These are phyloP conservation scores for Sebastes iracundus DNA, from an alignment of 2,797 vertebrate genomes.

Conservation along the genomic window DNA sequence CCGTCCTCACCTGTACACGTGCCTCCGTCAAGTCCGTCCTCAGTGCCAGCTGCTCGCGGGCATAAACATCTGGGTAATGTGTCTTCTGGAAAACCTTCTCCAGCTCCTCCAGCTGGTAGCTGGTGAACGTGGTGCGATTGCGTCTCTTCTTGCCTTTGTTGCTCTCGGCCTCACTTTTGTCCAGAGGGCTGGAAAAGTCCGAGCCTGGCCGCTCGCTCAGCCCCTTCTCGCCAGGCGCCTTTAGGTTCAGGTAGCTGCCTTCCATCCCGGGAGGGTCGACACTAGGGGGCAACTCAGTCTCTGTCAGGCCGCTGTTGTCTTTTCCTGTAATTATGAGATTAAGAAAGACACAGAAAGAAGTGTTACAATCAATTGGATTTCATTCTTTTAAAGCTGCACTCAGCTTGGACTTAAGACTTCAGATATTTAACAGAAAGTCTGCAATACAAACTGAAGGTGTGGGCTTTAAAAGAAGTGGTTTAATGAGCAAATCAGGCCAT, in stretches of 20 bases:
- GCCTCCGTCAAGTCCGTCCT: slow-evolving; percentile 96
- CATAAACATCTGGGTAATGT: slow-evolving; percentile 96
- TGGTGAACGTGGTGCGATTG: slow-evolving; percentile 96
- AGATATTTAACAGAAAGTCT: not conserved
- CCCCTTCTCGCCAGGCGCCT: slow-evolving; percentile 88
- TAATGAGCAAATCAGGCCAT: not conserved
- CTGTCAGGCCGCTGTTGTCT: slow-evolving; percentile 87
- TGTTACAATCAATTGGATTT: not conserved
- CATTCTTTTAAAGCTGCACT: not conserved
- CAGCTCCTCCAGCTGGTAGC: slow-evolving; percentile 96
- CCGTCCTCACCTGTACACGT: slow-evolving; percentile 89
- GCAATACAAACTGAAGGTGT: not conserved
- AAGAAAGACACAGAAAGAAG: slow-evolving; percentile 7
- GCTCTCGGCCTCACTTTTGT: slow-evolving; percentile 92
- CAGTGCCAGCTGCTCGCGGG: slow-evolving; percentile 95
- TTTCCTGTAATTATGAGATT: slow-evolving; percentile 81
- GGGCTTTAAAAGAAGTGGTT: not conserved
- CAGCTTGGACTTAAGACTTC: not conserved
- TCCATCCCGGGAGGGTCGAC: slow-evolving; percentile 92
- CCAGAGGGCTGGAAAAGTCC: slow-evolving; percentile 89
- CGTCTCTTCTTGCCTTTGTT: slow-evolving; percentile 97
- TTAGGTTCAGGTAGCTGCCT: slow-evolving; percentile 91
- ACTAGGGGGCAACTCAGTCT: slow-evolving; percentile 85
- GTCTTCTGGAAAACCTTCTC: slow-evolving; percentile 99
- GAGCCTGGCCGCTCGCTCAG: slow-evolving; percentile 85